Base-by-base conservation (phyloP, 2,888 invertebrate species). In the Morpho deidamia region DNA sequence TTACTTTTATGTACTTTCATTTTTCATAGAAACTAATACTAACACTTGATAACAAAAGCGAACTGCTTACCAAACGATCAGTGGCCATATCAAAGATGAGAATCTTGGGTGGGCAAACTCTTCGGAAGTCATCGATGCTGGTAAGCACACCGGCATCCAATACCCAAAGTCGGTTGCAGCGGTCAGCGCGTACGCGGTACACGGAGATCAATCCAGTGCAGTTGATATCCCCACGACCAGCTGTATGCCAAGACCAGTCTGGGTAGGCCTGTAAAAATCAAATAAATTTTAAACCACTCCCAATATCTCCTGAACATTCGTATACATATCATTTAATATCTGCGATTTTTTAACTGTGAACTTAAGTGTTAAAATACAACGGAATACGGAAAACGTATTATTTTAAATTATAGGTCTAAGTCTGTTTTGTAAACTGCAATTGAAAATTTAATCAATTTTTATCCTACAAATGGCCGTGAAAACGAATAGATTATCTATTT, bases 101-200 rank as follows among this genome's bases (percentile, higher is more conserved):
- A 49, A 96, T 91, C 82, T 96, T 96, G 5, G 96, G 96, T 0
- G 94, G 94, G 70, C 96, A 96, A 65, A 92, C 78, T 70, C 87
- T 63, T 66, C 88, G 81, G 79, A 93, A 93, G 71, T 94, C 93
- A 54, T 94, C 94, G 50, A 95, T 75, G 7, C 94, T 94, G 52
- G 93, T 93, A 73, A 92, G 90, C 11, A 95, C 91, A 0, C 95
- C 96, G 2, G 95, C 93, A 80, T 96, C 96, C 53, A 96, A 81
- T 1, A 94, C 93, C 96, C 96, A 96, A 4, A 96, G 84, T 11
- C 96, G 90, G 77, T 95, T 94, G 81, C 96, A 96, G n/a, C 93
- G 92, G 76, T 96, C 96, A 35, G 93, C 87, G 11, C 94, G 91
- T 46, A 94, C 78, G 23, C 96, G 91, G 85, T 96, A 96, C 42